Evolutionary conservation across 2,113 vertebrate genomes (phyloP), one percentile per base, ranked within the genome.

Genomic region (Fulica atra): DNA sequence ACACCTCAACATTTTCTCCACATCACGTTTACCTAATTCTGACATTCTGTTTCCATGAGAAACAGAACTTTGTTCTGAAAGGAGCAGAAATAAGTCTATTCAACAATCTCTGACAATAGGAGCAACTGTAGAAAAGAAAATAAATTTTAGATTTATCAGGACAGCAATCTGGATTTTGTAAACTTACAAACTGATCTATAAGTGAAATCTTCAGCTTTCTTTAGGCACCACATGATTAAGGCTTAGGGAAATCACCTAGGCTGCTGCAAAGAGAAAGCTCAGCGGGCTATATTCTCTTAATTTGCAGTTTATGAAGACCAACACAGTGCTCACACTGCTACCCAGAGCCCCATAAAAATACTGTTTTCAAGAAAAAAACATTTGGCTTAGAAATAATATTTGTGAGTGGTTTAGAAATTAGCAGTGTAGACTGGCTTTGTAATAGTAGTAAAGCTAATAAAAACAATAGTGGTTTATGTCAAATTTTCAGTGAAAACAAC

Each of bases 401-500:
- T 54, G 13, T 66, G 20, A 79, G 31, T 65, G 25, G 44, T 42
- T 92, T 88, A 96, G 38, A 94, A 88, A 87, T 7, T 31, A 65
- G 2, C 21, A 11, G 36, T 73, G 48, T 81, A 92, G 88, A 72
- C 78, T 18, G 9, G 11, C 10, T 95, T 95, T 66, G 72, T 35
- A 87, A 85, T 12, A 90, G 50, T 10, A 79, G 7, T 53, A 81
- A 96, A 83, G 26, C 76, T 93, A 93, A 95, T 81, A 92, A 95
- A 96, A 92, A 4, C 38, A 89, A 61, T 2, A 89, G 44, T 20
- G 60, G 86, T 35, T 89, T 69, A 83, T 50, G 35, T 82, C 71
- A 61, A 87, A 54, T 87, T 97, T 97, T 70, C 80, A 94, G 59
- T 50, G 89, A 77, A 92, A 89, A 0, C 57, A 89, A 79, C 86